Evolutionary conservation across 2,888 invertebrate genomes (phyloP), one percentile per base, ranked within the genome.

Genomic region (Ametastegia equiseti): DNA sequence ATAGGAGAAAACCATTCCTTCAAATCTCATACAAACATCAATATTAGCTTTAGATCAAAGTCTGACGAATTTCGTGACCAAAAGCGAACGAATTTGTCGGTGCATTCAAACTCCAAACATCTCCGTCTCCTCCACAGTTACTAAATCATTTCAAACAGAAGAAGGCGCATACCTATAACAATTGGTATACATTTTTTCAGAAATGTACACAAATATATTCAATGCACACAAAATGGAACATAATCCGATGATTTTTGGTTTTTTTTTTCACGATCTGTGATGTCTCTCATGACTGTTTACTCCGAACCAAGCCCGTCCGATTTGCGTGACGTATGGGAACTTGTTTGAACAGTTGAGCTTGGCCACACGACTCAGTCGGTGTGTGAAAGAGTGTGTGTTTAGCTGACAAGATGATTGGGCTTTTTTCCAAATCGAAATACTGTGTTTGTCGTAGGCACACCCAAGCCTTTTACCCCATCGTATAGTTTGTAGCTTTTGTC

Each of bases 321-420:
- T 67, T 67, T 67, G 67, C 67, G 36, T 67, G 36, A 67, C 23
- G 67, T 67, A 36, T 39, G n/a, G 39, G 23, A 45, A n/a, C 65
- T 6, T 71, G 45, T 71, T 71, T 71, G 71, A 71, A 45, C 71
- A 71, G 71, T 71, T 45, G 71, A 71, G n/a, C 45, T 36, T 45
- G 42, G n/a, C 15, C 71, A 71, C 71, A 27, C 42, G 71, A 71
- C 71, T 27, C 15, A 47, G 71, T 71, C n/a, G 45, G 13, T 71
- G 19, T n/a, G n/a, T n/a, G n/a, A 45, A 71, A 39, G 39, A 39
- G 71, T 71, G 71, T 71, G 71, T 71, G 45, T n/a, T 71, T 42
- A 45, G 71, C 27, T 71, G 71, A 71, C 71, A 71, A 71, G 71
- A 71, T 71, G 71, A 71, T 71, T 71, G 71, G 71, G 71, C 45